These are phyloP conservation scores for Anaspis maculata DNA, from an alignment of 2,888 invertebrate species.

Conservation along the genomic window DNA sequence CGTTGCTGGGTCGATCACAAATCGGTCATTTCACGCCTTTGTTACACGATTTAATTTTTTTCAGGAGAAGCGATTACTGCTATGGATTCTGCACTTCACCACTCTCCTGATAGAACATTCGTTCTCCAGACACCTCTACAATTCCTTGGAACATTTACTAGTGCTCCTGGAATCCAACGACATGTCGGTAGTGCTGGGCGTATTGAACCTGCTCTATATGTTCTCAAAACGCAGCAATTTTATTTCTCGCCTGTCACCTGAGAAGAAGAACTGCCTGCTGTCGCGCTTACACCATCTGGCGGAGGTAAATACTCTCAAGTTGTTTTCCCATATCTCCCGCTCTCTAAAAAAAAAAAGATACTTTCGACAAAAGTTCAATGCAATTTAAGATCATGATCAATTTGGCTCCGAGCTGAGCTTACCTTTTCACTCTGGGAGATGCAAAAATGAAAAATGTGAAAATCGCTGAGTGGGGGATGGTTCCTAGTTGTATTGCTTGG, in stretches of 20 bases:
- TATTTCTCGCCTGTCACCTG: conserved; percentile 64
- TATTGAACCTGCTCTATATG: conserved; percentile 77
- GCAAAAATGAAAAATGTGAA: too few relatives aligned
- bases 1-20: too few relatives aligned
- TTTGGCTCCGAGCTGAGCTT: too few relatives aligned
- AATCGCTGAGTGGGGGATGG: too few relatives aligned
- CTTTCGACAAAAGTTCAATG: too few relatives aligned
- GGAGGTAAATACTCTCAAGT: conserved; percentile 50
- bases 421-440: too few relatives aligned
- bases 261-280: conserved; percentile 62
- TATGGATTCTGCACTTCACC: conserved; percentile 73
- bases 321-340: too few relatives aligned
- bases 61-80: conserved; percentile 62
- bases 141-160: conserved; percentile 78
- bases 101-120: conserved; percentile 80
- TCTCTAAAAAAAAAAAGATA: too few relatives aligned
- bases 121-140: conserved; percentile 78
- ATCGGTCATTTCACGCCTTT: too few relatives aligned
- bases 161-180: conserved; percentile 69
- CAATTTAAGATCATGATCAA: too few relatives aligned
- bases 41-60: too few relatives aligned
- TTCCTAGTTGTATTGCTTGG: too few relatives aligned
- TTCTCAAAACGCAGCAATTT: conserved; percentile 84
- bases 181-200: conserved; percentile 75
- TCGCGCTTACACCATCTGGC: conserved; percentile 68